Percentiles rank a stretch among this genome's conserved stretches.
Conservation (phyloP, 2,888 invertebrate species). For the Ellobium chinense region DNA sequence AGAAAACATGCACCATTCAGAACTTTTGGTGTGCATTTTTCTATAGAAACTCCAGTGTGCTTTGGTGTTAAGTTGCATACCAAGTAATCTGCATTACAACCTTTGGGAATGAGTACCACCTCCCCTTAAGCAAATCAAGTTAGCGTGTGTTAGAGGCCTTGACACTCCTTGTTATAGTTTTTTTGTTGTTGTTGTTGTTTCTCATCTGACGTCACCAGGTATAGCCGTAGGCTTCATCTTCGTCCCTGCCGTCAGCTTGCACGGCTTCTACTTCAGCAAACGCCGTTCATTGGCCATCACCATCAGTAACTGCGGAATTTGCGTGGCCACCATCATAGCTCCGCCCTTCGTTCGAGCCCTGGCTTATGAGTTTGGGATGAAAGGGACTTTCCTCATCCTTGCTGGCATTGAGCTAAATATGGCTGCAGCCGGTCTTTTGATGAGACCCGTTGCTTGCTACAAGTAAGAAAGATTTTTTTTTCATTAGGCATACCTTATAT, state of each 20-base stretch:
- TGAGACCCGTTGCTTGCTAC: slow-evolving; percentile 43
- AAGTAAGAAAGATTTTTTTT: no score
- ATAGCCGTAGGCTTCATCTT: slow-evolving; percentile 28
- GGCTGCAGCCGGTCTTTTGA: slow-evolving; percentile 33
- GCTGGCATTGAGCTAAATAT: slow-evolving; percentile 37
- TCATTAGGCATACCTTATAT: no score
- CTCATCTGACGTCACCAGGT: slow-evolving; percentile 24
- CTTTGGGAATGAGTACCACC: no score
- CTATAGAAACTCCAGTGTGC: no score
- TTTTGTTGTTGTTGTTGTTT: no score
- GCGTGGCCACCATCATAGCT: slow-evolving; percentile 41
- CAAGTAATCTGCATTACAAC: no score
- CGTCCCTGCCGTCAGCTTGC: slow-evolving; percentile 32
- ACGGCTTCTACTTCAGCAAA: slow-evolving; percentile 46
- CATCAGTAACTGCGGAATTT: slow-evolving; percentile 44
- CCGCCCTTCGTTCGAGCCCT: slow-evolving; percentile 44
- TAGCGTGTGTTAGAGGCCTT: no score
- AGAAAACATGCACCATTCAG: no score
- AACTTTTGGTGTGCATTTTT: no score
- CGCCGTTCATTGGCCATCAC: slow-evolving; percentile 46
- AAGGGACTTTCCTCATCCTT: slow-evolving; percentile 44
- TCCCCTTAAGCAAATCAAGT: no score
- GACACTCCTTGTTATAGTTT: no score
- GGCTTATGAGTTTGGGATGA: slow-evolving; percentile 25
- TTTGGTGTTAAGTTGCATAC: no score